Evolutionary conservation across 2,888 invertebrate genomes (phyloP).

Genomic region (Hypsopygia costalis): DNA sequence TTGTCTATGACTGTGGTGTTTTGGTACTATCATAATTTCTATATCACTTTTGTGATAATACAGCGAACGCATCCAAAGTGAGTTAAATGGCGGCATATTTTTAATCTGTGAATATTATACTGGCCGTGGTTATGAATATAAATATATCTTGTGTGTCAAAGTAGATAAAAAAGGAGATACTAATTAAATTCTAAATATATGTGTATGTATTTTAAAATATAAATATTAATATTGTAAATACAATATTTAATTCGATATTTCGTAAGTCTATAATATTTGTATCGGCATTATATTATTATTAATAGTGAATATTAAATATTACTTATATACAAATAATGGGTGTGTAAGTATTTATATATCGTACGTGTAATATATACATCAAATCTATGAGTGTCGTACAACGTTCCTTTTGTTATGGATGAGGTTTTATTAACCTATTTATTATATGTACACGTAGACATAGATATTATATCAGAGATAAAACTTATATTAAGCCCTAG

Average conservation of each 20-base stretch:
- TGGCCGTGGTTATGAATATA: conserved; percentile 24
- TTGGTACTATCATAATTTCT: conserved; percentile 24
- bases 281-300: conserved; percentile 43
- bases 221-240: conserved; percentile 55
- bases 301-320: conserved; percentile 39
- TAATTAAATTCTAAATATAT: conserved; percentile 66
- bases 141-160: conserved; percentile 42
- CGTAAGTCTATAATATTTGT: conserved; percentile 56
- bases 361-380: conserved; percentile 42
- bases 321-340: conserved; percentile 48
- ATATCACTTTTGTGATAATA: conserved; percentile 46
- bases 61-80: conserved; percentile 25
- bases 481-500: conserved; percentile 43
- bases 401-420: conserved; percentile 67
- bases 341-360: conserved; percentile 46
- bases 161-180: conserved; percentile 36
- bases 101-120: conserved; percentile 3
- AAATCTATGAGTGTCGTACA: conserved; percentile 59
- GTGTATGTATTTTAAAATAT: conserved; percentile 44
- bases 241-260: conserved; percentile 47
- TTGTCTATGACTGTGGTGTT: conserved; percentile 1
- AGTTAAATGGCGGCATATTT: conserved; percentile 30
- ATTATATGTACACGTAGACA: conserved; percentile 54
- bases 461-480: conserved; percentile 47
- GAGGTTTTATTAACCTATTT: conserved; percentile 62